Evolutionary conservation across 2,113 vertebrate genomes (phyloP), one percentile per base, ranked within the genome.

Genomic region (Clarias magur): DNA sequence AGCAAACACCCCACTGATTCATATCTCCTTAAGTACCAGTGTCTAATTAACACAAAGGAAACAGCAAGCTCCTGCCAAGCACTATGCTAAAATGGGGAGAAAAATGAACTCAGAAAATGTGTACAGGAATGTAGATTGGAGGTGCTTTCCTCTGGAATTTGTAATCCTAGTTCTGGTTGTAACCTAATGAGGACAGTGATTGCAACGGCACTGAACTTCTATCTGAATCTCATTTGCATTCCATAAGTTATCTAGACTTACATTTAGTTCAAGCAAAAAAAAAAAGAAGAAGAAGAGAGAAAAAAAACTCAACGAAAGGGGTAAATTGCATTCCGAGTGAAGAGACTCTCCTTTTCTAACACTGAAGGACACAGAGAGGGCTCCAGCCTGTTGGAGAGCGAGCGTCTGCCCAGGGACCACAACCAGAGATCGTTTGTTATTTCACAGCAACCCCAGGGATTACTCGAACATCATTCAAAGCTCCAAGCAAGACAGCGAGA

Each of bases 391-490:
- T 83, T 84, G 80, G 67, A 86, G 80, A 90, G 90, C 88, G 72
- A 89, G 89, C 87, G 78, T 89, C 80, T 23, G 82, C 78, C 65
- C 63, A 81, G 89, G 62, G 89, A 89, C 92, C 88, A 87, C 63
- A 93, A 88, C 87, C 72, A 78, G 80, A 88, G 91, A 93, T 91
- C 88, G 89, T 93, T 92, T 94, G 89, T 92, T 93, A 94, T 94
- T 94, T 91, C 93, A 88, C 90, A 91, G 89, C 89, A 84, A 91
- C 94, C 96, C 94, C 88, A 88, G 95, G 94, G 93, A 95, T 91
- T 92, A 92, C 92, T 95, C 92, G 92, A 95, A 94, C 95, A 96
- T 96, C 96, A 97, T 97, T 97, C 95, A 96, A 94, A 93, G 92
- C 95, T 93, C 93, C 94, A 92, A 94, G 93, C 95, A 94, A 96